Evolutionary conservation across 2,113 vertebrate species (phyloP).

Genomic region (Crotophaga sulcirostris): DNA sequence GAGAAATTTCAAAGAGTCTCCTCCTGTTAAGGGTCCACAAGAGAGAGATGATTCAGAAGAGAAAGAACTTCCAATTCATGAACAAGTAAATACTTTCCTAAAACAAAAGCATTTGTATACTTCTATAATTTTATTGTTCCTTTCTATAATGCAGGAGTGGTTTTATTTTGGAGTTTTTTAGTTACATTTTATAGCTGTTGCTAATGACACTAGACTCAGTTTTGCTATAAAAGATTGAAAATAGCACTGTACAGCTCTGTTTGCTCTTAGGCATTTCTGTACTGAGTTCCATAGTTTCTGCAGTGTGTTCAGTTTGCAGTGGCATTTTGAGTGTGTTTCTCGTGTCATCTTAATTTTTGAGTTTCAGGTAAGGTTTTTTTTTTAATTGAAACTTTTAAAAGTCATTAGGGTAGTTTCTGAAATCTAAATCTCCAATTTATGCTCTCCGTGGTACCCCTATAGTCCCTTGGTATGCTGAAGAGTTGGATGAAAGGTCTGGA

Average conservation of each 20-base stretch:
- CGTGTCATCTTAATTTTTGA: neutral
- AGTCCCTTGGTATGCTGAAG: neutral
- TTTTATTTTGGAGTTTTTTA: neutral
- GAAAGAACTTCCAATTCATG: slow-evolving; percentile 31
- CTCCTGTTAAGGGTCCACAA: slow-evolving; percentile 66
- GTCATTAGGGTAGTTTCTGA: neutral
- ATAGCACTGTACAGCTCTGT: neutral
- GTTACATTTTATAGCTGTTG: neutral
- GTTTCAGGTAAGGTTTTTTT: neutral
- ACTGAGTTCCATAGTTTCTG: neutral
- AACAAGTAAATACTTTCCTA: slow-evolving; percentile 42
- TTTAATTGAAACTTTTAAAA: neutral
- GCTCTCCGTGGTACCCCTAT: neutral
- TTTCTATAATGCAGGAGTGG: rapidly evolving
- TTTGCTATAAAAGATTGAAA: neutral
- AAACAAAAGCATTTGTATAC: slow-evolving; percentile 49
- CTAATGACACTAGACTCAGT: neutral
- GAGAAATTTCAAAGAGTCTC: slow-evolving; percentile 74
- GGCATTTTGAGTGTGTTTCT: neutral
- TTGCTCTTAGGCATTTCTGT: neutral
- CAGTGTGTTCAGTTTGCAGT: neutral
- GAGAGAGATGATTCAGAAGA: slow-evolving; percentile 69
- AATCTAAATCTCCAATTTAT: neutral
- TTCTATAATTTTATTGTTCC: neutral
- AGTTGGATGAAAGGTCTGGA: neutral